phyloP scores from a whole-genome alignment of 2,888 invertebrate species.

The Tetranychus piercei region DNA sequence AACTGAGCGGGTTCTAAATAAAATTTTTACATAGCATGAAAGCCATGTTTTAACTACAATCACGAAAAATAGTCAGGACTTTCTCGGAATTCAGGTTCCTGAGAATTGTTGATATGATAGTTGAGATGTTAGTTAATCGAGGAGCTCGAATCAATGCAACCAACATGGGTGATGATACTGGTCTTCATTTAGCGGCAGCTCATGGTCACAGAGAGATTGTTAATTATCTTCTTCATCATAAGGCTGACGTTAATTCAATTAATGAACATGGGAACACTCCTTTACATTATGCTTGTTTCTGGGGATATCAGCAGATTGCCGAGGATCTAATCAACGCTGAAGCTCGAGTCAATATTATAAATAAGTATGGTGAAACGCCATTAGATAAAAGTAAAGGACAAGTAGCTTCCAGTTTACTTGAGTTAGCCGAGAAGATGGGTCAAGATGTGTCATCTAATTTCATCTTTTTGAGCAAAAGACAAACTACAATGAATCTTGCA shows the following conservation, averaged over 20 bases:
- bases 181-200: constrained; percentile 83
- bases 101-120: too few species aligned
- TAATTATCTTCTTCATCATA: constrained; percentile 53
- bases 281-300: constrained; percentile 95
- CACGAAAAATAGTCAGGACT: too few species aligned
- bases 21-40: too few species aligned
- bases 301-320: constrained; percentile 79
- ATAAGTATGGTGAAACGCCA: constrained; percentile 87
- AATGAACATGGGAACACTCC: constrained; percentile 99
- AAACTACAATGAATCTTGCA: constrained; percentile 87
- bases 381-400: constrained; percentile 76
- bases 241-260: constrained; percentile 87
- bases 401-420: constrained; percentile 54
- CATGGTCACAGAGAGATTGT: constrained; percentile 91
- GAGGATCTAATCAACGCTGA: constrained; percentile 83
- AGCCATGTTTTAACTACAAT: too few species aligned
- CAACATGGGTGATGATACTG: constrained; percentile 96
- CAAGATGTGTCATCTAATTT: constrained; percentile 79
- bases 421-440: constrained; percentile 66
- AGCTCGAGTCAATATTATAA: constrained; percentile 76
- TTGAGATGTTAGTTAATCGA: constrained; percentile 65
- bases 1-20: too few species aligned
- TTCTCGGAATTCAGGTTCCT: too few species aligned
- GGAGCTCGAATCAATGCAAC: constrained; percentile 93
- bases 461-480: constrained; percentile 76